phyloP scores from a whole-genome alignment of 2,888 invertebrate genomes.

The Caenorhabditis becei region DNA sequence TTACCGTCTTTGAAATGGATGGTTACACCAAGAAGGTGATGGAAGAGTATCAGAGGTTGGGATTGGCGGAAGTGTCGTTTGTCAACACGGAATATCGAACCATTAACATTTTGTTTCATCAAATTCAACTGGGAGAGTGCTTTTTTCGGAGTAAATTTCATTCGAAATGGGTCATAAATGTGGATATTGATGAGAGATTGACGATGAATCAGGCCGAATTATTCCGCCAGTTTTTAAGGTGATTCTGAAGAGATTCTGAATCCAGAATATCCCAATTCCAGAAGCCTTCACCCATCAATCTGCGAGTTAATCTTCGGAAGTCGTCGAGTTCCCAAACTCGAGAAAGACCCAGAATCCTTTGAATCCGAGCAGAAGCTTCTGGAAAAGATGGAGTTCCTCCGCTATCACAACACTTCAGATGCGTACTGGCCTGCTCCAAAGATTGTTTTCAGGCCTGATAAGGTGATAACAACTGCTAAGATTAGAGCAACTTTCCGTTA shows the following conservation, averaged over 20 bases:
- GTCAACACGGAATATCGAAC: not conserved
- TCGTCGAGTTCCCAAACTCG: constrained; percentile 8
- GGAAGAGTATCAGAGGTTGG: constrained; percentile 1
- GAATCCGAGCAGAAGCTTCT: not conserved
- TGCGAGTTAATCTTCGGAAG: constrained; percentile 24
- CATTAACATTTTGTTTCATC: constrained; percentile 11
- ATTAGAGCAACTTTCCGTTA: not conserved
- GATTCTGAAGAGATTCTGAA: not conserved
- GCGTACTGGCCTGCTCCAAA: not conserved
- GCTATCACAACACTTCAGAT: not conserved
- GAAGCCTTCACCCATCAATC: not conserved
- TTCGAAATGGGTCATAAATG: constrained; percentile 31
- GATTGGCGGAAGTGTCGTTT: constrained; percentile 4
- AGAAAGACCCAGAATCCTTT: not conserved
- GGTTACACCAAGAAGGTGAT: constrained; percentile 9
- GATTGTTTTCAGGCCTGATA: constrained; percentile 7
- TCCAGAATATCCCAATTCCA: not conserved
- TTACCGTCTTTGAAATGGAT: constrained; percentile 7
- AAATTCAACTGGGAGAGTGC: constrained; percentile 18
- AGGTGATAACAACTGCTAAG: not conserved
- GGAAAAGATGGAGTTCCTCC: constrained; percentile 4
- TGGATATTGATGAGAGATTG: constrained; percentile 20
- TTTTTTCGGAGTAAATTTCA: constrained; percentile 28
- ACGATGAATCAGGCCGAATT: not conserved
- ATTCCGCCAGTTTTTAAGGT: not conserved